Conservation (phyloP, 2,888 invertebrate species). For the Lampropteryx suffumata region DNA sequence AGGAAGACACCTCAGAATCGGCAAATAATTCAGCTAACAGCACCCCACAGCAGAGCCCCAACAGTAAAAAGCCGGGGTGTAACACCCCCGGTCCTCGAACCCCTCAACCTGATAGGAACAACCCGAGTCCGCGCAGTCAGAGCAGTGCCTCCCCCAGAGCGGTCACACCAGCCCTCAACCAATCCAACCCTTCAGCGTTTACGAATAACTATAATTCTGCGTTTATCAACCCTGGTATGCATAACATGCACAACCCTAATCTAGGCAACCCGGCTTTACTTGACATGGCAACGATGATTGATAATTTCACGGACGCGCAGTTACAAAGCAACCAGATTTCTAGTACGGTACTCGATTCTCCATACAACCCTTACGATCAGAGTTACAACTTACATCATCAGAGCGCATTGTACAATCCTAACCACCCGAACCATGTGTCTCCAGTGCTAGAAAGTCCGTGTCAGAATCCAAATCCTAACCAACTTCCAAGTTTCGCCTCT, state of each 20-base stretch:
- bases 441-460: slow-evolving; percentile 70
- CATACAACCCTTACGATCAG: slow-evolving; percentile 84
- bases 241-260: slow-evolving; percentile 75
- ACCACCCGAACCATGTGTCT: slow-evolving; percentile 71
- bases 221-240: slow-evolving; percentile 75
- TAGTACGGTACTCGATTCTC: slow-evolving; percentile 90
- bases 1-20: slow-evolving; percentile 83
- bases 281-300: slow-evolving; percentile 90
- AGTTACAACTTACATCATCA: slow-evolving; percentile 86
- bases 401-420: slow-evolving; percentile 82
- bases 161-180: slow-evolving; percentile 66
- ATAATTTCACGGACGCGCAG: slow-evolving; percentile 89
- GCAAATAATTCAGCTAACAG: slow-evolving; percentile 53
- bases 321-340: slow-evolving; percentile 93
- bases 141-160: slow-evolving; percentile 83
- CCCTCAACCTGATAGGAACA: slow-evolving; percentile 72
- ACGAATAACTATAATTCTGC: slow-evolving; percentile 73
- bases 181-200: slow-evolving; percentile 65
- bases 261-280: slow-evolving; percentile 82
- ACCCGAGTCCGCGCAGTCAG: slow-evolving; percentile 74
- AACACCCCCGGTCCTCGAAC: slow-evolving; percentile 67
- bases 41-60: slow-evolving; percentile 64
- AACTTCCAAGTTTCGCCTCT: slow-evolving; percentile 70
- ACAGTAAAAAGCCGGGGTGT: slow-evolving; percentile 65
- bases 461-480: slow-evolving; percentile 67